Percentiles rank a stretch among this genome's conserved stretches.
Evolutionary conservation across 2,888 invertebrate species (phyloP).

Genomic region (Arctia plantaginis): DNA sequence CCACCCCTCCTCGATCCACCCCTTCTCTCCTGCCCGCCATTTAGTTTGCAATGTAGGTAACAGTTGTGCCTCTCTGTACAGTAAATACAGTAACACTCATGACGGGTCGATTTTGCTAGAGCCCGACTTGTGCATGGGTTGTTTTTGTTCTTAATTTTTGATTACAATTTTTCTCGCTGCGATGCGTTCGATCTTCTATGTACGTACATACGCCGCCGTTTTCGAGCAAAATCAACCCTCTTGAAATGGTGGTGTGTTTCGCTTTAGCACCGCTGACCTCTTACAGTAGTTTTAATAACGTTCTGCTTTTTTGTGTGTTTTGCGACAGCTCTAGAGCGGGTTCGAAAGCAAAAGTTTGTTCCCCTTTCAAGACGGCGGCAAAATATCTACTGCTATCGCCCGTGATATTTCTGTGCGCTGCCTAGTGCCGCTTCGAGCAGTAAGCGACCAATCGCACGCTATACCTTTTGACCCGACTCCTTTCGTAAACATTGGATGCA

Average conservation of each 20-base stretch:
- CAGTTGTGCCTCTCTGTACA: constrained; percentile 59
- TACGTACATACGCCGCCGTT: constrained; percentile 64
- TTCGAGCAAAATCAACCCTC: constrained; percentile 84
- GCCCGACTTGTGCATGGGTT: constrained; percentile 83
- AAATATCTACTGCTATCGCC: constrained; percentile 91
- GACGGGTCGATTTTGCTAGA: constrained; percentile 71
- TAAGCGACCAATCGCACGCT: constrained; percentile 81
- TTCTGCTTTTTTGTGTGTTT: constrained; percentile 82
- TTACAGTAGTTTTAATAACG: constrained; percentile 55
- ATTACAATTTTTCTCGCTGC: constrained; percentile 45
- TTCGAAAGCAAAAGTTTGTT: constrained; percentile 89
- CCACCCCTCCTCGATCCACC: constrained; percentile 42
- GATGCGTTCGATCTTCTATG: constrained; percentile 35
- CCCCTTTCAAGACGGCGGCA: constrained; percentile 91
- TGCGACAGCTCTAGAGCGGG: constrained; percentile 86
- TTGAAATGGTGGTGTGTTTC: constrained; percentile 81
- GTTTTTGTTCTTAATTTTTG: constrained; percentile 36
- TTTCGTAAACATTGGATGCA: constrained; percentile 51
- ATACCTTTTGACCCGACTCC: constrained; percentile 67
- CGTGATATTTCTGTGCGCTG: constrained; percentile 92
- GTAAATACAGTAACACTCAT: constrained; percentile 60
- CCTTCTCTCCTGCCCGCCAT: constrained; percentile 43
- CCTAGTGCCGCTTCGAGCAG: constrained; percentile 80
- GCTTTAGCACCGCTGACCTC: constrained; percentile 61
- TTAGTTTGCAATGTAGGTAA: constrained; percentile 67